A percentile compares a stretch with the other conserved stretches of the same genome.
Evolutionary conservation across 2,888 invertebrate species (phyloP).

Genomic region (Lepas anatifera): DNA sequence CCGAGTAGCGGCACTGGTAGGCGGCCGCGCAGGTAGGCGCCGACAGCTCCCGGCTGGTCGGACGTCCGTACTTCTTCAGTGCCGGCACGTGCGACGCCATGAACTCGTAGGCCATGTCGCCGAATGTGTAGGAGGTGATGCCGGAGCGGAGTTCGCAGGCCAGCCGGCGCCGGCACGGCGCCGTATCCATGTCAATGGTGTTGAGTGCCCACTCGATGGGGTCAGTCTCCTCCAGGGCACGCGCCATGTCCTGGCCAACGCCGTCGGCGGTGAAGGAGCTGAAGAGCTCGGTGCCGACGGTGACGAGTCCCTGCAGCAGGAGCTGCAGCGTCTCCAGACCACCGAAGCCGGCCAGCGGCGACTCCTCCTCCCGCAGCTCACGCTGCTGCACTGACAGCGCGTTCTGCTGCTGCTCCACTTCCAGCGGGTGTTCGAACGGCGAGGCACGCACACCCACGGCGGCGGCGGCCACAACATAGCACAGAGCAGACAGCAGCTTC

Average conservation of each 20-base stretch:
- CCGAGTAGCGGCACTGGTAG: neutral
- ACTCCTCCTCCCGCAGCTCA: too few relatives aligned
- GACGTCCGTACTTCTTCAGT: neutral
- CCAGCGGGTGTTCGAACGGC: neutral
- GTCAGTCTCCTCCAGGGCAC: constrained; percentile 1
- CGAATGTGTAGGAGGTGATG: neutral
- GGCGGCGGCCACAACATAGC: neutral
- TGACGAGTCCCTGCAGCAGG: neutral
- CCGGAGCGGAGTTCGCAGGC: neutral
- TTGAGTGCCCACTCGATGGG: constrained; percentile 5
- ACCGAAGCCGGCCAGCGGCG: neutral
- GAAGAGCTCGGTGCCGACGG: neutral
- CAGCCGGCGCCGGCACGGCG: neutral
- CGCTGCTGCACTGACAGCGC: neutral
- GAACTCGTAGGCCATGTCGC: neutral
- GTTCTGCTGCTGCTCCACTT: neutral
- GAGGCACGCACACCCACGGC: neutral
- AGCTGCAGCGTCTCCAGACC: neutral
- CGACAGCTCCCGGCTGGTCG: neutral
- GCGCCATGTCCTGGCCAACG: neutral
- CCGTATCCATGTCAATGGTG: constrained; percentile 10
- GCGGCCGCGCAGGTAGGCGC: neutral
- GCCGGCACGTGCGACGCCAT: neutral
- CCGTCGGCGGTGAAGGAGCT: neutral
- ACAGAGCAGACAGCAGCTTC: neutral